phyloP scores from a whole-genome alignment of 37 sponge, comb jelly and placozoan genomes.

The Axinella damicornis region DNA sequence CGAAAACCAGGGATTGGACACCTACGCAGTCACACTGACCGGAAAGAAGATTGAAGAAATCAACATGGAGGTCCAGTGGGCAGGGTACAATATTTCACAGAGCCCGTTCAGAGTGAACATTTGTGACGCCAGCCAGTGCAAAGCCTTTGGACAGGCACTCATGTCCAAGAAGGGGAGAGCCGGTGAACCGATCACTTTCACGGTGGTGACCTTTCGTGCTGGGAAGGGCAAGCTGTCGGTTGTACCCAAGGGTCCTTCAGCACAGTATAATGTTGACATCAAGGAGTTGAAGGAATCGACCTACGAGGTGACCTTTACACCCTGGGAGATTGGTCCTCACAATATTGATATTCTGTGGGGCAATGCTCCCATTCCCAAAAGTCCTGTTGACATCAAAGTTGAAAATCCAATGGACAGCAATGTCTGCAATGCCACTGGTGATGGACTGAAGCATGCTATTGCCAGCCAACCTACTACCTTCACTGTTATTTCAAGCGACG shows the following conservation, averaged over 20 bases:
- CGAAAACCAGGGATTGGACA: constrained; percentile 40
- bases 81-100: constrained; percentile 58
- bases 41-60: constrained; percentile 26
- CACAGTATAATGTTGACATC: constrained; percentile 59
- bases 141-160: constrained; percentile 65
- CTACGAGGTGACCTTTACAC: constrained; percentile 62
- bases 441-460: constrained; percentile 81
- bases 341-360: constrained; percentile 74
- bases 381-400: constrained; percentile 60
- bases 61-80: constrained; percentile 53
- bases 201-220: constrained; percentile 62
- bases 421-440: constrained; percentile 82
- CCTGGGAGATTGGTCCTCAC: constrained; percentile 82
- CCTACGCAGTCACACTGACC: constrained; percentile 45
- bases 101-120: constrained; percentile 63
- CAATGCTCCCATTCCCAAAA: constrained; percentile 49
- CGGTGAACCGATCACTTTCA: constrained; percentile 68
- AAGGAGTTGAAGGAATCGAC: constrained; percentile 11
- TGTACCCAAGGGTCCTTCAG: constrained; percentile 54
- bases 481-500: constrained; percentile 70
- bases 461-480: constrained; percentile 64
- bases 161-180: constrained; percentile 58
- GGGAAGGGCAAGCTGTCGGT: constrained; percentile 69
- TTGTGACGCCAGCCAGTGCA: constrained; percentile 73
- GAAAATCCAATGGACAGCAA: constrained; percentile 29